Percentiles rank a stretch among this genome's conserved stretches.
Conservation (phyloP, 2,113 vertebrate species). For the Chamaetylas fuelleborni region DNA sequence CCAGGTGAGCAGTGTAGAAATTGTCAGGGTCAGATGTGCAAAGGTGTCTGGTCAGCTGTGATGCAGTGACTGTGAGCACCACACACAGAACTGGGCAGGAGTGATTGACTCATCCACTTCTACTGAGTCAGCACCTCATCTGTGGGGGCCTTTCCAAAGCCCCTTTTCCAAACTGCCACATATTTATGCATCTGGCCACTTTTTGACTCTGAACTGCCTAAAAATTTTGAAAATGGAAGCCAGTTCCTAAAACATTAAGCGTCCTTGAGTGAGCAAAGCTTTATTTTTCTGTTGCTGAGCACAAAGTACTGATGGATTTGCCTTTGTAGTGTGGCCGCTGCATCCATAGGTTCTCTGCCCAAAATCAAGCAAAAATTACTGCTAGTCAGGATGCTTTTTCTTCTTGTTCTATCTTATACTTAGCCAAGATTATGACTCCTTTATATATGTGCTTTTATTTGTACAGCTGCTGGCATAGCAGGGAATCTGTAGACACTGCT, state of each 20-base stretch:
- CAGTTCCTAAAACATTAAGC: neutral
- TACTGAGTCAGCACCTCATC: neutral
- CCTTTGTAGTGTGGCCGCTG: neutral
- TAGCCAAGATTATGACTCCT: neutral
- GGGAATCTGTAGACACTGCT: neutral
- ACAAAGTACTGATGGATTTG: neutral
- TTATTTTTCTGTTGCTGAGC: neutral
- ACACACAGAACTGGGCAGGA: neutral
- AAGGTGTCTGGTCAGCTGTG: rapidly evolving
- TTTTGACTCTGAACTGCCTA: neutral
- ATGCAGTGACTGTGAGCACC: neutral
- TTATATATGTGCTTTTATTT: neutral
- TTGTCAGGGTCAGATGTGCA: neutral
- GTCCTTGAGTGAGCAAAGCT: neutral
- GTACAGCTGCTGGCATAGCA: neutral
- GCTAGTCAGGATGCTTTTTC: neutral
- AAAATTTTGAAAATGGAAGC: neutral
- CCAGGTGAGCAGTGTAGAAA: neutral
- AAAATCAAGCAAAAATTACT: neutral
- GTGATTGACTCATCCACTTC: rapidly evolving
- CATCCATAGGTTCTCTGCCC: neutral
- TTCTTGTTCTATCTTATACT: neutral
- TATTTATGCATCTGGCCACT: neutral
- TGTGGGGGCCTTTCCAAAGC: neutral
- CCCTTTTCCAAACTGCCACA: neutral